Evolutionary conservation across 2,888 invertebrate species (phyloP), one percentile per base, ranked within the genome.

Genomic region (Resseliella maxima): DNA sequence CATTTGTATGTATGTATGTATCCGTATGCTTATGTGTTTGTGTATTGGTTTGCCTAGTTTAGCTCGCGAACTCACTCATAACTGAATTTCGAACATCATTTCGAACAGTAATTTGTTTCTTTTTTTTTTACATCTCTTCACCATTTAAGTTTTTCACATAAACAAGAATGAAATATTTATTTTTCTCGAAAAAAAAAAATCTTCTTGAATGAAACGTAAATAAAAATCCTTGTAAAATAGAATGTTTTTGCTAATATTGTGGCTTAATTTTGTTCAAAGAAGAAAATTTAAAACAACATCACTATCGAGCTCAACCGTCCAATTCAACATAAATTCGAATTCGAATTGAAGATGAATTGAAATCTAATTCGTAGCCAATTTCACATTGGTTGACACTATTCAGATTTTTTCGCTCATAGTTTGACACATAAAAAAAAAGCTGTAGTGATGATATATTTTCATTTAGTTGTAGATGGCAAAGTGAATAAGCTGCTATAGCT

Each of bases 41-140:
- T n/a, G n/a, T n/a, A n/a, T 72, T 12, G 72, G 2, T n/a, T n/a
- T 72, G 12, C 12, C 18, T 35, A 72, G 35, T 3, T 15, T 15
- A 72, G 8, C 72, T 2, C 31, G 21, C 72, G 72, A 72, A 72
- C 72, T 31, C 72, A 72, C 72, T 72, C 72, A 72, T 72, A 24
- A 18, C 2, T 50, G 21, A 50, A 59, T 59, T 50, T 59, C 59
- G 59, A 59, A 59, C 5, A 59, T n/a, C 2, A 59, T 24, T 59
- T 59, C 24, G 59, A 59, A 59, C 24, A 59, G 5, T 50, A 2
- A 50, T 50, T 50, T 12, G 41, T 41, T 41, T 5, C 41, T 41
- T 8, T 8, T 41, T 5, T 41, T 41, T 5, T 41, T 41, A n/a
- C n/a, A n/a, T n/a, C n/a, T n/a, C n/a, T n/a, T n/a, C n/a, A n/a